phyloP scores from a whole-genome alignment of 1,140 invertebrate genomes.

The Drosophila jambulina region DNA sequence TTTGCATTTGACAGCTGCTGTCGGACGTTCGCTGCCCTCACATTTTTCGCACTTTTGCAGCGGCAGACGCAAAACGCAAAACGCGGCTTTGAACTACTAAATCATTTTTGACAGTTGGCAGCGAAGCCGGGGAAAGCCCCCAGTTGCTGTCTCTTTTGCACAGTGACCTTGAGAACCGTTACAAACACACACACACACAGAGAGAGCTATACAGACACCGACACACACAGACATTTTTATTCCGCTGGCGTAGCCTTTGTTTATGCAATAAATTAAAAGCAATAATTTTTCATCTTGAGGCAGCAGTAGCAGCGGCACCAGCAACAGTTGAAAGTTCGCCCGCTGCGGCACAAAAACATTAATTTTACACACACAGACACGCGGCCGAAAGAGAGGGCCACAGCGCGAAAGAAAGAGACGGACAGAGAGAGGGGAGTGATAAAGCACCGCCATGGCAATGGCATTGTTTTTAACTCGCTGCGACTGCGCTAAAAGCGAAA shows the following conservation, averaged over 20 bases:
- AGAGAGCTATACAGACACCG: slow-evolving; percentile 1
- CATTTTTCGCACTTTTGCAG: slow-evolving; percentile 64
- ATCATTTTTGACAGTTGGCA: slow-evolving; percentile 83
- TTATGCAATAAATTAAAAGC: slow-evolving; percentile 85
- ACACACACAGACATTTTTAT: slow-evolving; percentile 46
- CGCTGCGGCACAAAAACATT: slow-evolving; percentile 80
- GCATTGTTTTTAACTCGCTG: slow-evolving; percentile 82
- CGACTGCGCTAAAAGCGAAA: slow-evolving; percentile 68
- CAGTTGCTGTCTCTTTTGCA: slow-evolving; percentile 47
- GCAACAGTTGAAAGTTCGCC: slow-evolving; percentile 85
- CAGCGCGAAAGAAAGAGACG: slow-evolving; percentile 6
- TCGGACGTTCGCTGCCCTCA: slow-evolving; percentile 48
- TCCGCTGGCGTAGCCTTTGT: slow-evolving; percentile 65
- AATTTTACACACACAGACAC: slow-evolving; percentile 65
- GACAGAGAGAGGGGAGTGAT: slow-evolving; percentile 59
- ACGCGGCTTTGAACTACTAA: slow-evolving; percentile 84
- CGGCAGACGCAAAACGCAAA: slow-evolving; percentile 73
- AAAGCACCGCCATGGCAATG: slow-evolving; percentile 74
- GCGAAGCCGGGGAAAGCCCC: slow-evolving; percentile 79
- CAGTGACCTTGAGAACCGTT: slow-evolving; percentile 75
- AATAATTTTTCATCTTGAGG: slow-evolving; percentile 85
- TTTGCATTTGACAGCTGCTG: slow-evolving; percentile 71
- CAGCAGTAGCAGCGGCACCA: slow-evolving; percentile 53
- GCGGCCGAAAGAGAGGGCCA: slow-evolving; percentile 10
- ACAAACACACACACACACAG: slow-evolving; percentile 47